phyloP scores from a whole-genome alignment of 1,140 invertebrate genomes.

The Lethocerus indicus region DNA sequence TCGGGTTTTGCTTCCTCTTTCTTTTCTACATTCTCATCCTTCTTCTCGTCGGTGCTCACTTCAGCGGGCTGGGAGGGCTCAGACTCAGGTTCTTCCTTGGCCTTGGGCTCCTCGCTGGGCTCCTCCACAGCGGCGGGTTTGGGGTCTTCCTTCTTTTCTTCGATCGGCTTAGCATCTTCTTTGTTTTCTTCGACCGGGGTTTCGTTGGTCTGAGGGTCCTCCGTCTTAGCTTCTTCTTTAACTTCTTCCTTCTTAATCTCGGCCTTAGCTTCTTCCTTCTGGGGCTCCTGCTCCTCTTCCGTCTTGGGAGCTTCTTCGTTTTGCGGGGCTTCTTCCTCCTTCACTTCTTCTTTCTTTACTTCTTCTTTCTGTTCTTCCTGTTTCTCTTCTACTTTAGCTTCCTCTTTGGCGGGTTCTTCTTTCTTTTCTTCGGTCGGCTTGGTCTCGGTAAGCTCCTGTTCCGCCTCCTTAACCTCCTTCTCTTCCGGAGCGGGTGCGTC shows the following conservation, averaged over 20 bases:
- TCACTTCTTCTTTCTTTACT: slow-evolving; percentile 3
- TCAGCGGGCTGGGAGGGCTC: too few relatives aligned
- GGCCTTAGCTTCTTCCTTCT: slow-evolving; percentile 1
- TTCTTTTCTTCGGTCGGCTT: slow-evolving; percentile 6
- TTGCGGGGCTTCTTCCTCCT: slow-evolving; percentile 1
- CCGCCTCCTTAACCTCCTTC: slow-evolving; percentile 1
- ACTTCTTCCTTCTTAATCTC: too few relatives aligned
- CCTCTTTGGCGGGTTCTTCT: slow-evolving; percentile 1
- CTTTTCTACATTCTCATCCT: slow-evolving; percentile 3
- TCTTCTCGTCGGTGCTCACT: too few relatives aligned
- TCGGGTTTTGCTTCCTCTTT: slow-evolving; percentile 7
- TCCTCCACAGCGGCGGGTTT: slow-evolving; percentile 1
- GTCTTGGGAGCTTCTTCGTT: background rate
- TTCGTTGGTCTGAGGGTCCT: background rate
- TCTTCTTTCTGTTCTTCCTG: too few relatives aligned
- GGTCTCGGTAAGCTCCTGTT: background rate
- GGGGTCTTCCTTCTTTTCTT: slow-evolving; percentile 6
- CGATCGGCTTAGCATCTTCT: slow-evolving; percentile 8
- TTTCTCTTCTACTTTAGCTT: background rate
- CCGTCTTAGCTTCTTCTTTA: slow-evolving; percentile 12
- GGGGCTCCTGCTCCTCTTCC: background rate
- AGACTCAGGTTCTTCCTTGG: too few relatives aligned
- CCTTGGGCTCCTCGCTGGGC: background rate
- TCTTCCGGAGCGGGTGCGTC: slow-evolving; percentile 3
- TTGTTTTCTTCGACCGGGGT: slow-evolving; percentile 9